Evolutionary conservation across 2,888 invertebrate species (phyloP), one percentile per base, ranked within the genome.

Genomic region (Teinopalpus imperialis): DNA sequence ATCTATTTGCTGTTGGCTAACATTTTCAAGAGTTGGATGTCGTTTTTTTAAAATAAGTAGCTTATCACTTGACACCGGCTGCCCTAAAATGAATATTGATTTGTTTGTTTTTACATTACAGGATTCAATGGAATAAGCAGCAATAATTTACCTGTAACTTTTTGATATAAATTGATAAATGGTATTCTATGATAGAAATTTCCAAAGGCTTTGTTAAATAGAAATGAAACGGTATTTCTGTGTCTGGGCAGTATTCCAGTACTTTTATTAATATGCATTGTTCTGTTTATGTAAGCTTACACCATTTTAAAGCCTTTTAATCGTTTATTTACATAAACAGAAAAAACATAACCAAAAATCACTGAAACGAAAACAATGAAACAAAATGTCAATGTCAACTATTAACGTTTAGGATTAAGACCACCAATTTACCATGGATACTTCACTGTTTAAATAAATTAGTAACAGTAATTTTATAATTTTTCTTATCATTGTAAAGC

Each of bases 101-200:
- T 9, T 3, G 18, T 12, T 23, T 18, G 5, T 13, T 20, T n/a
- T 18, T 16, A 13, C 6, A 42, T 9, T 29, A 21, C 29, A 8
- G 34, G n/a, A 2, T 3, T 3, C 18, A 31, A 30, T 24, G 21
- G 18, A 30, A 26, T 14, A 30, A 16, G n/a, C 40, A 8, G 20
- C 34, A 8, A 23, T 18, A 35, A 47, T 49, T 31, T 59, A 85
- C 87, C 85, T 48, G 78, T 81, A 16, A 67, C 69, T 64, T 62
- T 70, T 50, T 75, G 57, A 48, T 81, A 86, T 10, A 86, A 66
- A 34, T 77, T 71, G 29, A 79, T 32, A 53, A 85, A 77, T 8
- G 83, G 77, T 37, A 69, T 53, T 23, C 48, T 51, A 45, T 71
- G 61, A 52, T 64, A 66, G 42, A 45, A 56, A 52, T 61, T 63